phyloP scores from a whole-genome alignment of 1,140 invertebrate genomes.

The Charaxes varanes region DNA sequence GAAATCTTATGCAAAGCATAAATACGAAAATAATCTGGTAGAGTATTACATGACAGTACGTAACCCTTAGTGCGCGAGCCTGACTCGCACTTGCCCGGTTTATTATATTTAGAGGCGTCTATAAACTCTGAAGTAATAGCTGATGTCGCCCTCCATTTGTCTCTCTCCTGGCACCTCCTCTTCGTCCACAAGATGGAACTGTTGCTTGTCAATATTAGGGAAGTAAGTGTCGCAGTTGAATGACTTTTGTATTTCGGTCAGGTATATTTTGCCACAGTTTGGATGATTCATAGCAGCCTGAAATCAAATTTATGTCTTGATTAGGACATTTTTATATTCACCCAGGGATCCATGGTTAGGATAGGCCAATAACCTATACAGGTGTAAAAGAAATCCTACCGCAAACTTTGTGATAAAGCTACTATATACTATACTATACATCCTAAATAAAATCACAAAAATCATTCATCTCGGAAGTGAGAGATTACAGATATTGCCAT shows the following conservation, averaged over 20 bases:
- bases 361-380: too few relatives aligned
- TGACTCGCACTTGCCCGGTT: background rate
- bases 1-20: too few relatives aligned
- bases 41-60: too few relatives aligned
- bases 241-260: slow-evolving; percentile 86
- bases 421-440: too few relatives aligned
- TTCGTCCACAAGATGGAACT: slow-evolving; percentile 73
- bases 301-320: slow-evolving; percentile 23
- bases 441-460: too few relatives aligned
- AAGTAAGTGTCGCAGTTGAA: slow-evolving; percentile 94
- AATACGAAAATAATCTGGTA: too few relatives aligned
- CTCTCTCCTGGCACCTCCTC: slow-evolving; percentile 78
- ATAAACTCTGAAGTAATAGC: slow-evolving; percentile 85
- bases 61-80: too few relatives aligned
- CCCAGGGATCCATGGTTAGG: too few relatives aligned
- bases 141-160: slow-evolving; percentile 83
- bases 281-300: slow-evolving; percentile 83
- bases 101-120: slow-evolving; percentile 64
- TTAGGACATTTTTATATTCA: background rate
- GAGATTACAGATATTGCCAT: too few relatives aligned
- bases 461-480: too few relatives aligned
- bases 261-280: slow-evolving; percentile 85
- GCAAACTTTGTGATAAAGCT: too few relatives aligned
- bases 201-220: slow-evolving; percentile 78
- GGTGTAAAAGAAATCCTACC: too few relatives aligned